Evolutionary conservation across 2,888 invertebrate genomes (phyloP).

Genomic region (Parochlus steinenii): DNA sequence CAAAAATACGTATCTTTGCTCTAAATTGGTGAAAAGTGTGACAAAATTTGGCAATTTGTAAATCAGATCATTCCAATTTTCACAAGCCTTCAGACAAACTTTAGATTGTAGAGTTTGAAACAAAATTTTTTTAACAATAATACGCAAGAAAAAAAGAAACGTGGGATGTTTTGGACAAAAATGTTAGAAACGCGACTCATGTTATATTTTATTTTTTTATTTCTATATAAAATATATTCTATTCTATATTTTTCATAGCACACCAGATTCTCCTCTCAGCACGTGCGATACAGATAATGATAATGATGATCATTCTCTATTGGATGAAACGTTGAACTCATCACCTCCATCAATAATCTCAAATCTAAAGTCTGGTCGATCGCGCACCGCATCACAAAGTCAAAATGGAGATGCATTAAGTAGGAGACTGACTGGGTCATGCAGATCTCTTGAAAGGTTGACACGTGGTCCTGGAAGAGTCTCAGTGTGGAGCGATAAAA

Average conservation of each 20-base stretch:
- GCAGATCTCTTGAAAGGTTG: conserved; percentile 33
- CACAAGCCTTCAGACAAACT: too few relatives aligned
- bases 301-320: conserved; percentile 12
- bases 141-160: too few relatives aligned
- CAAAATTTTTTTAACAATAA: too few relatives aligned
- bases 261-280: conserved; percentile 30
- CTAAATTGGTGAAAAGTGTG: too few relatives aligned
- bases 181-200: neutral
- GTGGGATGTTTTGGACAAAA: too few relatives aligned
- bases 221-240: neutral
- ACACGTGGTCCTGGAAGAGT: conserved; percentile 29
- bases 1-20: too few relatives aligned
- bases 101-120: too few relatives aligned
- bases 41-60: too few relatives aligned
- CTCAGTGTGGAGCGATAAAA: conserved; percentile 30
- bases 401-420: conserved; percentile 18
- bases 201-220: neutral
- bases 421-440: conserved; percentile 29
- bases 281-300: conserved; percentile 20
- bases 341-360: conserved; percentile 20
- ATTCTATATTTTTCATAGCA: too few relatives aligned
- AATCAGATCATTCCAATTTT: too few relatives aligned
- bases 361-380: conserved; percentile 21
- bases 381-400: conserved; percentile 19
- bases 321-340: conserved; percentile 18